Conservation (phyloP, 2,888 invertebrate species). For the Acleris literana region DNA sequence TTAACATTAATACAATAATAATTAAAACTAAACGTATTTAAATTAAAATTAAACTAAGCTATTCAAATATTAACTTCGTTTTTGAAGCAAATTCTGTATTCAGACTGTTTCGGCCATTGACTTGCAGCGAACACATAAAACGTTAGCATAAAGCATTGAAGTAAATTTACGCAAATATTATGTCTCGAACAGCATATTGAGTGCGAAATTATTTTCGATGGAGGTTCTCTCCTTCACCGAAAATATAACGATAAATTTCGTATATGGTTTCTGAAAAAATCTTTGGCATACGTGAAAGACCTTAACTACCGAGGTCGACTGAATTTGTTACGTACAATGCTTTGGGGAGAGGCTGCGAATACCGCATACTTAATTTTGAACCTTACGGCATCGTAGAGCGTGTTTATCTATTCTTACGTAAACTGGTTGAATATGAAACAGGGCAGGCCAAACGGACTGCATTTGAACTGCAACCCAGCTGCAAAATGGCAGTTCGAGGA, state of each 20-base stretch:
- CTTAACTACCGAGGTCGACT: slow-evolving; percentile 13
- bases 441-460: too few species aligned
- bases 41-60: too few species aligned
- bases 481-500: too few species aligned
- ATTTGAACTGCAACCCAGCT: too few species aligned
- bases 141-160: slow-evolving; percentile 27
- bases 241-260: slow-evolving; percentile 30
- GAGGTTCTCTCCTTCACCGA: slow-evolving; percentile 8
- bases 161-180: slow-evolving; percentile 34
- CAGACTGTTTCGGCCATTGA: slow-evolving; percentile 5
- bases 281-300: slow-evolving; percentile 15
- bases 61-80: slow-evolving; percentile 9
- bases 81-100: slow-evolving; percentile 13
- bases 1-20: too few species aligned
- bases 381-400: background rate
- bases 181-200: slow-evolving; percentile 34
- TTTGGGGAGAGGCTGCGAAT: background rate
- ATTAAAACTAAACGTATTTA: too few species aligned
- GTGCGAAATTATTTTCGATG: slow-evolving; percentile 31
- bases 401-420: background rate
- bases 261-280: slow-evolving; percentile 24
- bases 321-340: slow-evolving; percentile 10
- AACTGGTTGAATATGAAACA: background rate
- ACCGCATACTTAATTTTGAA: background rate
- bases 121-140: slow-evolving; percentile 10